Evolutionary conservation across 92 coral and sea anemone species (phyloP).

Genomic region (Blastomussa wellsi): DNA sequence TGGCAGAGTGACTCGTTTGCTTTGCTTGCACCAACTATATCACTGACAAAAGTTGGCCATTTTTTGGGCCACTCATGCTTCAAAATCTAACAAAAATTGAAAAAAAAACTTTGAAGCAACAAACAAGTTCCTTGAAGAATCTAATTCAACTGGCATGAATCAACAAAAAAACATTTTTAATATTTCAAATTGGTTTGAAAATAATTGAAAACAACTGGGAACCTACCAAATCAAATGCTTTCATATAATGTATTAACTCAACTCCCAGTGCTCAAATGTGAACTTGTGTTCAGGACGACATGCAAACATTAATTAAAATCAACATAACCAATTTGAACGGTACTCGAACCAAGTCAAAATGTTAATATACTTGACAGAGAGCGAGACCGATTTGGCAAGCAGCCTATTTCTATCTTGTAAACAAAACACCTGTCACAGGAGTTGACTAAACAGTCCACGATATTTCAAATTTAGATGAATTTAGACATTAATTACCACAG

Average conservation of each 20-base stretch:
- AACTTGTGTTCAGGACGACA: neutral
- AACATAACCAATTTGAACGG: neutral
- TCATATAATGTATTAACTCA: neutral
- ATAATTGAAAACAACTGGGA: neutral
- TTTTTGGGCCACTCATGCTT: conserved; percentile 99
- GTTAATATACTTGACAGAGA: neutral
- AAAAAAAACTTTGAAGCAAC: neutral
- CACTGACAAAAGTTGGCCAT: conserved; percentile 96
- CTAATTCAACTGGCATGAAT: neutral
- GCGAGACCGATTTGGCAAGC: neutral
- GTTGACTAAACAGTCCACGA: neutral
- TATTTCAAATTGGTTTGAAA: conserved; percentile 1
- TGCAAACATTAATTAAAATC: neutral
- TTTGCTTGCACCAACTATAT: conserved; percentile 99
- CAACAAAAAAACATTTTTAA: conserved; percentile 1
- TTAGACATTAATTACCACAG: conserved; percentile 2
- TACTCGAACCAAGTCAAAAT: neutral
- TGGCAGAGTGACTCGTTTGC: conserved; percentile 98
- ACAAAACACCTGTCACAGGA: conserved; percentile 14
- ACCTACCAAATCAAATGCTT: conserved; percentile 1
- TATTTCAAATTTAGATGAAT: neutral
- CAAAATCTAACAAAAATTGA: conserved; percentile 60
- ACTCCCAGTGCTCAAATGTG: neutral
- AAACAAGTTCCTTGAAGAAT: neutral
- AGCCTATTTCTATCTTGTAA: neutral